Base-by-base conservation (phyloP, 2,888 invertebrate species). In the Tenthredo amoena region DNA sequence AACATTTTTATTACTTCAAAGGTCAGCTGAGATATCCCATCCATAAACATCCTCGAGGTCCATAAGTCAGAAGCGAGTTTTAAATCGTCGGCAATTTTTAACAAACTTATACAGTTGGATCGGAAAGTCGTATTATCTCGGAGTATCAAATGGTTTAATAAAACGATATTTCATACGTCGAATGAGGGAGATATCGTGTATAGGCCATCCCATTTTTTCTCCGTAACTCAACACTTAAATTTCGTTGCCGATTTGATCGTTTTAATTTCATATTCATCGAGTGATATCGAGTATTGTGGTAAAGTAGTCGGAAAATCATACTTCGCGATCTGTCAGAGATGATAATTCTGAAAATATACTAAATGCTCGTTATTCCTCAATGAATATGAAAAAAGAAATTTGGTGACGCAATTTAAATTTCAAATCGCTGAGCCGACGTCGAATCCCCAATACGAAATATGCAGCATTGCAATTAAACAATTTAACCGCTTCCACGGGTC, bases 1-100 rank as follows among this genome's bases (percentile, higher is more conserved):
- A 79, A 3, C 18, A 79, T 79, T 79, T 76, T 26, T 21, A 43
- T 47, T 31, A 40, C 37, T 71, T 10, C 18, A 40, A 71, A 71
- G 37, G 37, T 34, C 71, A 12, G n/a, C n/a, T 18, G 31, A 26
- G 9, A 26, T 47, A 76, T 76, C 26, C 15, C 6, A 68, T 68
- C 43, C 43, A 76, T 47, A 2, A 76, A 47, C 47, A 15, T 62
- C 21, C 26, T 26, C 26, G 26, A 26, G 26, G 62, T 62, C 21
- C 2, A 15, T 47, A 47, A 26, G 21, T 62, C 43, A n/a, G 10
- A 26, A 12, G 1, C n/a, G 26, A 1, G 43, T 76, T n/a, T 76
- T 26, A 47, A 47, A 26, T 76, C 18, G 37, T 76, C 15, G 71
- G 9, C 7, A 37, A 71, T 71, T 71, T 71, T n/a, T 37, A 71